Evolutionary conservation across 2,113 vertebrate species (phyloP).

Genomic region (Mus spicilegus): DNA sequence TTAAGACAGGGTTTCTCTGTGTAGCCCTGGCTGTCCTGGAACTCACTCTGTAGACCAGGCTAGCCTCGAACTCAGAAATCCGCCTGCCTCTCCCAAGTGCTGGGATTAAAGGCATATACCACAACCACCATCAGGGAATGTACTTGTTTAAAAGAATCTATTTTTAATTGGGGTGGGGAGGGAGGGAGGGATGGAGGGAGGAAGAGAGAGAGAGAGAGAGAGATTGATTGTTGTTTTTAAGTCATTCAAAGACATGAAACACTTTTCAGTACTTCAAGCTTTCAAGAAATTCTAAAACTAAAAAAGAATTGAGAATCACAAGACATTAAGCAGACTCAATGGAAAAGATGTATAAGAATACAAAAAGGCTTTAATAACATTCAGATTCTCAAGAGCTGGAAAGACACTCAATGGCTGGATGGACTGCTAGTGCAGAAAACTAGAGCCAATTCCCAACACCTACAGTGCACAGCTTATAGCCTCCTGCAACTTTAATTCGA

Average conservation of each 20-base stretch:
- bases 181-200: no score
- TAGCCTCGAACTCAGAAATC: no score
- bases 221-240: background rate
- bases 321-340: constrained; percentile 2
- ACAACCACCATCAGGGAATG: no score
- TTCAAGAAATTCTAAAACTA: constrained; percentile 42
- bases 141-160: no score
- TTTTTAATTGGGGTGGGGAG: no score
- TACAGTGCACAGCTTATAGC: background rate
- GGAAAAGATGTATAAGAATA: constrained; percentile 21
- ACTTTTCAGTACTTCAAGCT: background rate
- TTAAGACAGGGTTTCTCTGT: no score
- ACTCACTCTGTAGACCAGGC: no score
- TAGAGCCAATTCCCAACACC: background rate
- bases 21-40: no score
- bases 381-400: constrained; percentile 50
- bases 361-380: background rate
- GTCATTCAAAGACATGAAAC: background rate
- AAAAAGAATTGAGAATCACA: constrained; percentile 54
- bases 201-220: no score
- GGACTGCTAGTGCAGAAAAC: background rate
- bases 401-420: background rate
- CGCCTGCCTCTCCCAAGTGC: no score
- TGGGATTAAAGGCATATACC: no score
- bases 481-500: background rate